phyloP scores from a whole-genome alignment of 2,888 invertebrate species.

The Lacanobia oleracea region DNA sequence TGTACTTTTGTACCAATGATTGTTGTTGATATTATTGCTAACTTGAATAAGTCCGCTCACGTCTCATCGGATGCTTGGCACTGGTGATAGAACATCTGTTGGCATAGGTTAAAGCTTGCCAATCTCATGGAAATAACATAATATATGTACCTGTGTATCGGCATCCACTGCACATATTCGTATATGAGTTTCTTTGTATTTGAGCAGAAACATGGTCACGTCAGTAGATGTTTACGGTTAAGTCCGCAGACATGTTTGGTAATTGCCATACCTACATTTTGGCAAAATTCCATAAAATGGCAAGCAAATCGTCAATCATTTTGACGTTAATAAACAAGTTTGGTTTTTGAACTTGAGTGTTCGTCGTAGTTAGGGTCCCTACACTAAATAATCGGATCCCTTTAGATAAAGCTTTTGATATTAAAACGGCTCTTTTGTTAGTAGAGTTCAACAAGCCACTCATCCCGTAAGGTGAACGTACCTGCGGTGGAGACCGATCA shows the following conservation, averaged over 20 bases:
- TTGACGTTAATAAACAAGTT: conserved; percentile 21
- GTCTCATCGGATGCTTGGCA: conserved; percentile 43
- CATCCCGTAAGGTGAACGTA: conserved; percentile 12
- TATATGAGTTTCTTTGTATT: conserved; percentile 32
- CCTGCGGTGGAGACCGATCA: conserved; percentile 18
- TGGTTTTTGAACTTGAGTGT: conserved; percentile 8
- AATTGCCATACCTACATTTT: conserved; percentile 28
- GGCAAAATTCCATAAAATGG: conserved; percentile 36
- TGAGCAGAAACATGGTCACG: conserved; percentile 17
- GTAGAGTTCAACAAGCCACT: conserved; percentile 34
- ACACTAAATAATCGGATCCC: conserved; percentile 9
- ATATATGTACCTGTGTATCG: conserved; percentile 29
- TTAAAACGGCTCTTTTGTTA: conserved; percentile 22
- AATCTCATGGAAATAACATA: conserved; percentile 35
- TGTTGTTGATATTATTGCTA: conserved; percentile 14
- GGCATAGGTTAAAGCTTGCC: conserved; percentile 43
- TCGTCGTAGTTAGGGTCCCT: neutral
- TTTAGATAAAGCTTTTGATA: conserved; percentile 30
- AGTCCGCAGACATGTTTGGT: conserved; percentile 14
- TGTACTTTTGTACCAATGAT: conserved; percentile 1
- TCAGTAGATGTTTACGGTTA: conserved; percentile 35
- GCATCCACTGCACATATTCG: conserved; percentile 1
- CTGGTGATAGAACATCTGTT: conserved; percentile 43
- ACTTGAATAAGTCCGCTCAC: conserved; percentile 20
- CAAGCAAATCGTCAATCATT: conserved; percentile 32